Evolutionary conservation across 2,113 vertebrate genomes (phyloP).

Genomic region (Gorsachius goisagi): DNA sequence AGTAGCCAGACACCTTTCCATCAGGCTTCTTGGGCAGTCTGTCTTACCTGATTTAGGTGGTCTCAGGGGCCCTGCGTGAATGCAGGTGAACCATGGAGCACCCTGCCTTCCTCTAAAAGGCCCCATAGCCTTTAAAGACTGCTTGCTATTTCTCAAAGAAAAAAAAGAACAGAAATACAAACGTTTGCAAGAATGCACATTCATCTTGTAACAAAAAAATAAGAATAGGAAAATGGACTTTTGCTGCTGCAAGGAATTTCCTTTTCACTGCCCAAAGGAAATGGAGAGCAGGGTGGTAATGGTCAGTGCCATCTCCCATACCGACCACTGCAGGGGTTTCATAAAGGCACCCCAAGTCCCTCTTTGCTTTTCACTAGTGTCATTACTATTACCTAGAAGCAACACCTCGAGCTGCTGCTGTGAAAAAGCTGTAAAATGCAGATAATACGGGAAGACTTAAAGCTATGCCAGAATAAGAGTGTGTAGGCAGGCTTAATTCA

Average conservation of each 20-base stretch:
- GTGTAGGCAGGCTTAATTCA: background rate
- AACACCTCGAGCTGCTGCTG: background rate
- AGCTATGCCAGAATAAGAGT: background rate
- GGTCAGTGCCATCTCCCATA: background rate
- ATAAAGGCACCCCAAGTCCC: background rate
- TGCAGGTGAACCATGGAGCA: background rate
- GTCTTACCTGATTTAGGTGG: background rate
- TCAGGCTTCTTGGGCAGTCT: background rate
- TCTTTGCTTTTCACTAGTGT: background rate
- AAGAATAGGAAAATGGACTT: background rate
- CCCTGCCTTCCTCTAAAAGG: background rate
- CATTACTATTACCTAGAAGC: background rate
- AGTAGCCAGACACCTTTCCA: background rate
- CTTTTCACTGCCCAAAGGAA: background rate
- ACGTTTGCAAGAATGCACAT: background rate
- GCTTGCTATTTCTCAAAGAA: background rate
- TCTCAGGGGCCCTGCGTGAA: background rate
- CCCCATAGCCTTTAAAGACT: background rate
- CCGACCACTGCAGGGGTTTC: accelerated
- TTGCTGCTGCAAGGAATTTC: background rate
- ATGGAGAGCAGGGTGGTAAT: background rate
- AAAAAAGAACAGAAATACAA: background rate
- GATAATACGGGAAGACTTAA: background rate
- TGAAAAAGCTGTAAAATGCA: background rate
- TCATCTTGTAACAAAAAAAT: background rate